Evolutionary conservation across 53 echinoderm and acorn worm genomes (phyloP), one percentile per base, ranked within the genome.

Genomic region (Arbacia lixula): DNA sequence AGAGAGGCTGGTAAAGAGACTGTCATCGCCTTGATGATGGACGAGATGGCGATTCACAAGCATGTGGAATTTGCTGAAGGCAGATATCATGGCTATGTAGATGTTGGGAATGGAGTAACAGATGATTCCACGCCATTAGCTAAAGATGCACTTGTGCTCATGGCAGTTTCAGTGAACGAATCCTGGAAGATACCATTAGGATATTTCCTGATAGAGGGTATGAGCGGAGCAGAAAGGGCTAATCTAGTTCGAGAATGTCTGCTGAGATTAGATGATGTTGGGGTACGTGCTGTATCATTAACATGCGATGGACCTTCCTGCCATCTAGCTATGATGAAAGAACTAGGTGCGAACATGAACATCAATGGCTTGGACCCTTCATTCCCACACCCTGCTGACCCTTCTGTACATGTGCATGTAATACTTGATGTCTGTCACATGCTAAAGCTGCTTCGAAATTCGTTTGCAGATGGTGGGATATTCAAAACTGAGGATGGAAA

Each of bases 361-460:
- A 74, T 74, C 22, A 21, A 36, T n/a, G n/a, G n/a, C 30, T 39
- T 0, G 22, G 31, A 26, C 56, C 67, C 46, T 46, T 88, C 28
- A 17, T 55, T 8, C 56, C 71, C 85, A 0, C 86, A 90, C 35
- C 90, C 90, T 19, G 24, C 72, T 32, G 42, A 71, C 19, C 42
- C 52, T 12, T 54, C 43, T 12, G 52, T 86, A 37, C 25, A 71
- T 40, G 75, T 90, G 16, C 53, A 54, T 57, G 86, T 82, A 8
- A 61, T 90, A 6, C 34, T 90, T 10, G 90, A 90, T 31, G 76
- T 84, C 11, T 90, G 90, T 20, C 90, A 90, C 46, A 89, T 89
- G 89, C n/a, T 89, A 1, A 89, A 76, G 22, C 49, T 85, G 10
- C 17, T 72, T 26, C 56, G 90, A 8, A 90, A 86, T 55, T n/a